These are phyloP conservation scores for Serranus cabrilla DNA, from an alignment of 2,797 vertebrate species.

Conservation along the genomic window DNA sequence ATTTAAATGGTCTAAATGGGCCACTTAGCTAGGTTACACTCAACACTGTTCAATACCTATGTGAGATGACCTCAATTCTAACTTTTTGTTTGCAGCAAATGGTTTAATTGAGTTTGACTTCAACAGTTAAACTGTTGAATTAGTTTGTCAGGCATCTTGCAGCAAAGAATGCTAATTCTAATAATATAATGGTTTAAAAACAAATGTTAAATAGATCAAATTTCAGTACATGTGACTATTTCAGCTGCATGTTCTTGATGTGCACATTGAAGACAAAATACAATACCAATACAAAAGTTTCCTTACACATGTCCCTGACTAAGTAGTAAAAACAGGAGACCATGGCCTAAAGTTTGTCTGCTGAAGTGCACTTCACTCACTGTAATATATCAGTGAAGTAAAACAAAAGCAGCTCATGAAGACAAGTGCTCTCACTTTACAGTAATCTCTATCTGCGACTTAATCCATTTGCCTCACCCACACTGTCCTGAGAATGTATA, in stretches of 20 bases:
- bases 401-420: conserved; percentile 19
- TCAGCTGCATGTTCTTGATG: background rate
- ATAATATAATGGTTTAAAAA: background rate
- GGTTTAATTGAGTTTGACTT: conserved; percentile 20
- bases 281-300: background rate
- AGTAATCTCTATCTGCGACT: conserved; percentile 10
- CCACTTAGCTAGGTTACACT: conserved; percentile 74
- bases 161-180: background rate
- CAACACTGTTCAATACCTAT: conserved; percentile 66
- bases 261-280: background rate
- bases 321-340: background rate
- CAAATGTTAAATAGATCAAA: too few relatives aligned
- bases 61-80: conserved; percentile 68
- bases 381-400: background rate
- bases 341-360: background rate
- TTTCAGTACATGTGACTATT: background rate
- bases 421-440: conserved; percentile 8
- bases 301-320: background rate
- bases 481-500: background rate
- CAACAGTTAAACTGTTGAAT: conserved; percentile 6
- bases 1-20: conserved; percentile 72
- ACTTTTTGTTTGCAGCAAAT: conserved; percentile 49
- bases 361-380: background rate
- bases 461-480: conserved; percentile 20
- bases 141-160: background rate